Evolutionary conservation across 2,113 vertebrate species (phyloP).

Genomic region (Bubo blakistoni): DNA sequence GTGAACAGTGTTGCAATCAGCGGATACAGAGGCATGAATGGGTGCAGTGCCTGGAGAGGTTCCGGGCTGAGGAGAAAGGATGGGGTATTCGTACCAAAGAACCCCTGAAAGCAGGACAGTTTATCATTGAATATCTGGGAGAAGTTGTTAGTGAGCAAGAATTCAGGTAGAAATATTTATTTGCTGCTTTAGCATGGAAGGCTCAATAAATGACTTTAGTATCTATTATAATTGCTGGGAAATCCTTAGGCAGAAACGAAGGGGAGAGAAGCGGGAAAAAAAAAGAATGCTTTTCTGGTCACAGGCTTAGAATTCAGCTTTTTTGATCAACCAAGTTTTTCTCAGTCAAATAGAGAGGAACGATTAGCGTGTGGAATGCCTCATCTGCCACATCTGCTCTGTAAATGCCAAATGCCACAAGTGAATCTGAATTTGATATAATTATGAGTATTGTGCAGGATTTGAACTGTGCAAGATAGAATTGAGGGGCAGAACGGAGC

Average conservation of each 20-base stretch:
- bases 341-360: neutral
- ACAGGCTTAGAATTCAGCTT: neutral
- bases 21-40: slow-evolving; percentile 96
- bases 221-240: neutral
- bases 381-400: neutral
- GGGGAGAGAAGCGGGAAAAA: neutral
- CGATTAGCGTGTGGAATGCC: neutral
- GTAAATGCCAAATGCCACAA: neutral
- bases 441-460: neutral
- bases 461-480: neutral
- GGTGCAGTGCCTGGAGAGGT: slow-evolving; percentile 96
- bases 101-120: slow-evolving; percentile 88
- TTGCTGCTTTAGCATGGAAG: neutral
- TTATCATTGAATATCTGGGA: slow-evolving; percentile 98
- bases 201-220: neutral
- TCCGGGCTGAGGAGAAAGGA: slow-evolving; percentile 94
- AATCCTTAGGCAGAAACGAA: neutral
- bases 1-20: slow-evolving; percentile 92
- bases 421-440: neutral
- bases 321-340: neutral
- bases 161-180: slow-evolving; percentile 80
- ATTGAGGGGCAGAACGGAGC: neutral
- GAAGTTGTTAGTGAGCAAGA: slow-evolving; percentile 98
- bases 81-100: slow-evolving; percentile 99
- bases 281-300: neutral